Evolutionary conservation across 2,888 invertebrate genomes (phyloP).

Genomic region (Trichogramma dendrolimi): DNA sequence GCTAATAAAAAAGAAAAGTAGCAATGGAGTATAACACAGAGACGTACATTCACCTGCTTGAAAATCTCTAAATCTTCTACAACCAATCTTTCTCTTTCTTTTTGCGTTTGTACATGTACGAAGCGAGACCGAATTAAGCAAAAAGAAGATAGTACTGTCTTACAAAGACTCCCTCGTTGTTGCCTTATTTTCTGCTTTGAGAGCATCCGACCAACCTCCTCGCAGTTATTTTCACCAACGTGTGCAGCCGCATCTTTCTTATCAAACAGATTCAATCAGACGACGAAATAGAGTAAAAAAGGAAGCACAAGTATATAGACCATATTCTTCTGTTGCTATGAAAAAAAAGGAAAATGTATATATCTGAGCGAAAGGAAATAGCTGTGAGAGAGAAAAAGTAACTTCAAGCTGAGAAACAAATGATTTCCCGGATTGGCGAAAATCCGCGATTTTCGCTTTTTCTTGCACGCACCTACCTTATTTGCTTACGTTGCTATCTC

Average conservation of each 20-base stretch:
- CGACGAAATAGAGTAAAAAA: constrained; percentile 17
- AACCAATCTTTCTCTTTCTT: no score
- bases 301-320: no score
- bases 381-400: constrained; percentile 4
- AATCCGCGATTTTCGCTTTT: no score
- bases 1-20: no score
- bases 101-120: neutral
- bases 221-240: constrained; percentile 21
- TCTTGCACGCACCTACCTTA: constrained; percentile 16
- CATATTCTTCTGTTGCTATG: no score
- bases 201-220: constrained; percentile 1
- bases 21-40: no score
- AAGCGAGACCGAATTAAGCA: constrained; percentile 13
- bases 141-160: neutral
- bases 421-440: constrained; percentile 13
- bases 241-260: constrained; percentile 20
- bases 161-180: neutral
- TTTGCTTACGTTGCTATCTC: constrained; percentile 17
- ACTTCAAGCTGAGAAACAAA: constrained; percentile 8
- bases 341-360: neutral
- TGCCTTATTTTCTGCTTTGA: constrained; percentile 8
- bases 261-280: constrained; percentile 31
- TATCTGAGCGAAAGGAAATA: neutral
- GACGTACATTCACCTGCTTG: no score
- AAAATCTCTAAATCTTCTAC: no score